phyloP scores from a whole-genome alignment of 2,113 vertebrate genomes.

The Clarias gariepinus region DNA sequence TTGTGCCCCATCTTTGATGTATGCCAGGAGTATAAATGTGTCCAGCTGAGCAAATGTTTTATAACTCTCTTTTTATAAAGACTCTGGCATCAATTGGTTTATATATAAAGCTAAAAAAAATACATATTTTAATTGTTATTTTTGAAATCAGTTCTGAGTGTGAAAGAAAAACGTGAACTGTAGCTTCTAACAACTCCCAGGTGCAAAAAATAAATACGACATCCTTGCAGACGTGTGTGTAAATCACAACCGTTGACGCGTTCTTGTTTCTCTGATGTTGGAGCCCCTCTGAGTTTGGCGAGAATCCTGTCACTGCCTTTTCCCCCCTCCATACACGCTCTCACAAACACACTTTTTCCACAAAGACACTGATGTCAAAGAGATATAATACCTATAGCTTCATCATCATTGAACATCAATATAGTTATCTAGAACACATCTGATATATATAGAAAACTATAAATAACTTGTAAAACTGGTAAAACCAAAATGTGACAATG shows the following conservation, averaged over 20 bases:
- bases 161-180: neutral
- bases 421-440: neutral
- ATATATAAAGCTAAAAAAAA: neutral
- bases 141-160: neutral
- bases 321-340: conserved; percentile 53
- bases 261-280: conserved; percentile 70
- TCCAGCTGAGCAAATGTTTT: conserved; percentile 56
- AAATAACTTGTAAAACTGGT: neutral
- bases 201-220: conserved; percentile 14
- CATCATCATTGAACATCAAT: neutral
- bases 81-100: too few species aligned
- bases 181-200: conserved; percentile 18
- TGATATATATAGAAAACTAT: neutral
- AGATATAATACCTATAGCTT: neutral
- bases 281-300: conserved; percentile 64
- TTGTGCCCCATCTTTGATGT: conserved; percentile 49
- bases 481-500: neutral
- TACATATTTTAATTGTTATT: neutral
- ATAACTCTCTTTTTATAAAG: conserved; percentile 17
- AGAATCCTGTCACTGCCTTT: conserved; percentile 70
- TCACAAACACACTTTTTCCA: conserved; percentile 60
- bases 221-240: conserved; percentile 55
- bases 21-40: conserved; percentile 39
- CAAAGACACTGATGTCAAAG: neutral
- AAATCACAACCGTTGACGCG: conserved; percentile 67